Evolutionary conservation across 2,113 vertebrate species (phyloP).

Genomic region (Trachemys scripta): DNA sequence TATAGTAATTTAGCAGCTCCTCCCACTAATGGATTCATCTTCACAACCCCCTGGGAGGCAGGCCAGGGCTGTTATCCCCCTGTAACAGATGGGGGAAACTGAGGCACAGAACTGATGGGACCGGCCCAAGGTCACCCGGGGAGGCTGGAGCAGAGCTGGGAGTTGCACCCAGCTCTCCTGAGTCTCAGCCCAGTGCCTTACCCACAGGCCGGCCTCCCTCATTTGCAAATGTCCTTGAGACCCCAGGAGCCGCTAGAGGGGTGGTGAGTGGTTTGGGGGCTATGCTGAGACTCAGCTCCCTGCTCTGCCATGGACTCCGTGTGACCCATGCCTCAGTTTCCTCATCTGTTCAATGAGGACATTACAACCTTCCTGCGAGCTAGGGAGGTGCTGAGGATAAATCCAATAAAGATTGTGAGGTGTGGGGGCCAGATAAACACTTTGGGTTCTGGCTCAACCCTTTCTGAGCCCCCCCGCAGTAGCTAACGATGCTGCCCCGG

Average conservation of each 20-base stretch:
- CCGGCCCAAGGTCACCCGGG: background rate
- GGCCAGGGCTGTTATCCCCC: background rate
- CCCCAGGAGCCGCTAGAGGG: no score
- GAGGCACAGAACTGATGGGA: background rate
- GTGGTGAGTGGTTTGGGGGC: no score
- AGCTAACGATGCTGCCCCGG: no score
- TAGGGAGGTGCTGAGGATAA: no score
- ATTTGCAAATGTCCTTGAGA: no score
- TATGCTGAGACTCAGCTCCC: no score
- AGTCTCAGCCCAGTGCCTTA: background rate
- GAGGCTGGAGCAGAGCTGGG: background rate
- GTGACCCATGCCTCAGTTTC: background rate
- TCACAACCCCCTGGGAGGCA: background rate
- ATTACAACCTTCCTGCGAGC: background rate
- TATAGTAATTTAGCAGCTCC: background rate
- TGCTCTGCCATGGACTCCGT: no score
- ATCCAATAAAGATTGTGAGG: no score
- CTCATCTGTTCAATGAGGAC: no score
- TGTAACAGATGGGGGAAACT: background rate
- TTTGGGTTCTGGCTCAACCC: no score
- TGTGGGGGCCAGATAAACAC: no score
- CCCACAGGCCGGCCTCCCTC: background rate
- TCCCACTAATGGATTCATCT: background rate
- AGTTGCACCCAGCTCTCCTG: background rate
- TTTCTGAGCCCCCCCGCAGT: no score